Conservation (phyloP, 2,113 vertebrate genomes). For the Oreochromis tanganicae region DNA sequence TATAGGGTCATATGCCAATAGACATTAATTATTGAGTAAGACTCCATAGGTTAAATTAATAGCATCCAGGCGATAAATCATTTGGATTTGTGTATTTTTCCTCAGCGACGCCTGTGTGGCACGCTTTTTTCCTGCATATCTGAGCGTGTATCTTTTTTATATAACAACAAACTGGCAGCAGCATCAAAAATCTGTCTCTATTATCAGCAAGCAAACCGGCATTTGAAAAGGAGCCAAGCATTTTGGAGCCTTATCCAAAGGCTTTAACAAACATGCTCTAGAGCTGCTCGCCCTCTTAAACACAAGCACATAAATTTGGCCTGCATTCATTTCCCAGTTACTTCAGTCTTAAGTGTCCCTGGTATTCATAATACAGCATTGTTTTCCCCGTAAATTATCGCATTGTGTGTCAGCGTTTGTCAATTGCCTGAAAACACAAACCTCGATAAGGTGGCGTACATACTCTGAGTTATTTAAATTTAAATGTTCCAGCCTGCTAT, state of each 20-base stretch:
- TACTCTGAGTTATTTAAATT: neutral
- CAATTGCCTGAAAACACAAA: neutral
- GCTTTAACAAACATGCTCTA: slow-evolving; percentile 33
- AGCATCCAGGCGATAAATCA: slow-evolving; percentile 29
- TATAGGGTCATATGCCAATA: slow-evolving; percentile 46
- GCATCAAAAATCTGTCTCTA: slow-evolving; percentile 20
- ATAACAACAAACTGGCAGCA: slow-evolving; percentile 12
- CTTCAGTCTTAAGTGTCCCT: slow-evolving; percentile 11
- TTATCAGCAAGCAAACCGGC: slow-evolving; percentile 31
- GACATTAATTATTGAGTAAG: slow-evolving; percentile 55
- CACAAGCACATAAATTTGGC: slow-evolving; percentile 17
- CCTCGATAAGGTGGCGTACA: neutral
- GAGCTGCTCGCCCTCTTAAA: slow-evolving; percentile 17
- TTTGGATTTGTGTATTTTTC: neutral
- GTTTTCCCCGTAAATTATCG: slow-evolving; percentile 18
- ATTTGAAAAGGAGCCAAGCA: slow-evolving; percentile 26
- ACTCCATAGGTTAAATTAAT: slow-evolving; percentile 45
- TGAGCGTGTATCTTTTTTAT: neutral
- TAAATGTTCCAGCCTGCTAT: neutral
- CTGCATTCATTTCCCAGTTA: slow-evolving; percentile 21
- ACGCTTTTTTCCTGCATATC: neutral
- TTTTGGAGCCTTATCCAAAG: slow-evolving; percentile 21
- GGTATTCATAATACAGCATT: neutral
- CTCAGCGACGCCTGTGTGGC: neutral
- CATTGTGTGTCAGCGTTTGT: neutral